phyloP scores from a whole-genome alignment of 2,797 vertebrate species.

The Spinus pinus region DNA sequence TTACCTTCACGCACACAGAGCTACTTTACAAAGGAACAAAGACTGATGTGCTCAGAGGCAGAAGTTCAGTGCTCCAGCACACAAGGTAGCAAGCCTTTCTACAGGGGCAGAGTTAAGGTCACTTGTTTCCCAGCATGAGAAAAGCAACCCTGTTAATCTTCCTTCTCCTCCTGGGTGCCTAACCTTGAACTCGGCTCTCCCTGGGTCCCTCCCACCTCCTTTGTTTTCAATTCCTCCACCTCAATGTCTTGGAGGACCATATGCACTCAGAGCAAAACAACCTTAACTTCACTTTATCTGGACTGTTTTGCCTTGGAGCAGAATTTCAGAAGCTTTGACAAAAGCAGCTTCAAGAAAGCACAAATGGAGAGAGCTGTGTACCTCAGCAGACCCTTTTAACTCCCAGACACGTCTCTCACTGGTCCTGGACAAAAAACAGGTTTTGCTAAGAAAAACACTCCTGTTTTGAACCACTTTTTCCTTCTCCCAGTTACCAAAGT shows the following conservation, averaged over 20 bases:
- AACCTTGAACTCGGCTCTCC: background rate
- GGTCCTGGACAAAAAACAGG: background rate
- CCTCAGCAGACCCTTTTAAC: background rate
- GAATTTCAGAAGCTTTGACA: background rate
- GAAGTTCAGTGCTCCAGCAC: background rate
- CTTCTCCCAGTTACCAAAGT: background rate
- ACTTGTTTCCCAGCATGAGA: background rate
- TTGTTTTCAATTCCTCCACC: background rate
- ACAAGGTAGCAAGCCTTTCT: background rate
- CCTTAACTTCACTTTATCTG: conserved; percentile 13
- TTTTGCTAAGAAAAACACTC: background rate
- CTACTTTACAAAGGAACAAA: background rate
- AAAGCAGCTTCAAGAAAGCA: background rate
- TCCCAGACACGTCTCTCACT: background rate
- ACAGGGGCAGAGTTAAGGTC: conserved; percentile 36
- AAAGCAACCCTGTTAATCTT: background rate
- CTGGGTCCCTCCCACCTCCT: background rate
- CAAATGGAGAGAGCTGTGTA: background rate
- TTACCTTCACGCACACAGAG: background rate
- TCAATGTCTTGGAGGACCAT: background rate
- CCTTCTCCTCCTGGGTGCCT: background rate
- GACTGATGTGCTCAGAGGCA: background rate
- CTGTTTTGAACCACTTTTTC: background rate
- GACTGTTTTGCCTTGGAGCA: background rate
- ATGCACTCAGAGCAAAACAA: background rate